phyloP scores from a whole-genome alignment of 64 coral and sea anemone genomes.

The Dendronephthya gigantea region DNA sequence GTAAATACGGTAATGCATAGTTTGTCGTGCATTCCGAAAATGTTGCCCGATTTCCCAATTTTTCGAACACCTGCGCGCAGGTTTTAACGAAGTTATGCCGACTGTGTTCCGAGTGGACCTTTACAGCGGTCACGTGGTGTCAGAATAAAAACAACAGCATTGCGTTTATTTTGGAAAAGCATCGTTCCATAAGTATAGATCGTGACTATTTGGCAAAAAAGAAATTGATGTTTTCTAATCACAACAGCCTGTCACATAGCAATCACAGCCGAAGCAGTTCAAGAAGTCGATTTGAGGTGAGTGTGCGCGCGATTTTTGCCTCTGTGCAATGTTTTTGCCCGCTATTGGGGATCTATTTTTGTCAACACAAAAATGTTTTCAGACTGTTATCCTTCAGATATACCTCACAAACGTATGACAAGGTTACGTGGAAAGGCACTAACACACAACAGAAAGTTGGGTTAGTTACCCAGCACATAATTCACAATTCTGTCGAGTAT shows the following conservation, averaged over 20 bases:
- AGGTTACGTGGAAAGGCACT: neutral
- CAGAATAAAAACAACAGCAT: slow-evolving; percentile 10
- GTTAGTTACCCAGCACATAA: neutral
- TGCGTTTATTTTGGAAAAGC: slow-evolving; percentile 13
- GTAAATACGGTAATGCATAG: no score
- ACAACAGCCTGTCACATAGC: neutral
- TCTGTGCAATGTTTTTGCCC: neutral
- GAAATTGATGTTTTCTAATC: slow-evolving; percentile 23
- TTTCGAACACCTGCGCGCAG: neutral
- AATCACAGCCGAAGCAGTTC: neutral
- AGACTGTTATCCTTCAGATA: neutral
- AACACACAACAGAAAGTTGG: neutral
- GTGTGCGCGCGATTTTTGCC: neutral
- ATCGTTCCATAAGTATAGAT: neutral
- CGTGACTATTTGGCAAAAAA: neutral
- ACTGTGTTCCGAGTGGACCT: neutral
- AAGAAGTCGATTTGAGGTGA: slow-evolving; percentile 17
- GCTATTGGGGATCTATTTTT: neutral
- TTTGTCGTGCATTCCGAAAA: no score
- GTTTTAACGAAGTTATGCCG: neutral
- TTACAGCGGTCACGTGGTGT: neutral
- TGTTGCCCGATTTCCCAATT: neutral
- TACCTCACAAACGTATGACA: neutral
- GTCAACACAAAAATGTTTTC: neutral
- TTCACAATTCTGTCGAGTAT: neutral